phyloP scores from a whole-genome alignment of 2,797 vertebrate species.

The Sphenopsis melanotis region DNA sequence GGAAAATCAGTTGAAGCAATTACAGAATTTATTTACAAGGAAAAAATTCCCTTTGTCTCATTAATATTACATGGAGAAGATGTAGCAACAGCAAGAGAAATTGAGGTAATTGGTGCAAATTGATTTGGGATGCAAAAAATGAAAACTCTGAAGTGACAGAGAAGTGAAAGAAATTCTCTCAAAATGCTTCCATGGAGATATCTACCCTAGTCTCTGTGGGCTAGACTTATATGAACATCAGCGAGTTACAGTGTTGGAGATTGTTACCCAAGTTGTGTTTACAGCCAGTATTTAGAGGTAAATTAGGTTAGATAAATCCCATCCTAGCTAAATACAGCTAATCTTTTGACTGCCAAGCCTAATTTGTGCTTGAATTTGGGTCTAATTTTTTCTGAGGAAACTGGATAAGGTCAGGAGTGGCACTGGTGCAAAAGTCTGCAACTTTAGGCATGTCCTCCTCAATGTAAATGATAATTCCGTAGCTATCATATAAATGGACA shows the following conservation, averaged over 20 bases:
- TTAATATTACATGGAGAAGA: background rate
- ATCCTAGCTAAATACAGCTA: background rate
- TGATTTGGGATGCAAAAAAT: background rate
- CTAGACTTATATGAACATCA: background rate
- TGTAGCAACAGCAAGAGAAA: background rate
- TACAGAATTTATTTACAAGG: background rate
- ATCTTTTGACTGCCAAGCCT: background rate
- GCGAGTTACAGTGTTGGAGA: rapidly evolving
- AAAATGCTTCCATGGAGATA: background rate
- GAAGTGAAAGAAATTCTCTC: background rate
- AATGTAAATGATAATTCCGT: background rate
- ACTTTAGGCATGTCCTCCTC: background rate
- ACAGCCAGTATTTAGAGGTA: background rate
- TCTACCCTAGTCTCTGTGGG: background rate
- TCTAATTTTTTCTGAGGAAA: background rate
- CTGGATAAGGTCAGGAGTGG: background rate
- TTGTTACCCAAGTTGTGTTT: background rate
- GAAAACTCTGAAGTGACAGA: background rate
- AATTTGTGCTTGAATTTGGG: background rate
- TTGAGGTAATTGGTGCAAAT: background rate
- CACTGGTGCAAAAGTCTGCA: background rate
- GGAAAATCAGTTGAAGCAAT: conserved; percentile 20
- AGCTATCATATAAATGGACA: background rate
- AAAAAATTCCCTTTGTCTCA: background rate
- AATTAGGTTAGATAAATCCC: background rate